Base-by-base conservation (phyloP, 1,140 invertebrate species). In the Helicoverpa zea region DNA sequence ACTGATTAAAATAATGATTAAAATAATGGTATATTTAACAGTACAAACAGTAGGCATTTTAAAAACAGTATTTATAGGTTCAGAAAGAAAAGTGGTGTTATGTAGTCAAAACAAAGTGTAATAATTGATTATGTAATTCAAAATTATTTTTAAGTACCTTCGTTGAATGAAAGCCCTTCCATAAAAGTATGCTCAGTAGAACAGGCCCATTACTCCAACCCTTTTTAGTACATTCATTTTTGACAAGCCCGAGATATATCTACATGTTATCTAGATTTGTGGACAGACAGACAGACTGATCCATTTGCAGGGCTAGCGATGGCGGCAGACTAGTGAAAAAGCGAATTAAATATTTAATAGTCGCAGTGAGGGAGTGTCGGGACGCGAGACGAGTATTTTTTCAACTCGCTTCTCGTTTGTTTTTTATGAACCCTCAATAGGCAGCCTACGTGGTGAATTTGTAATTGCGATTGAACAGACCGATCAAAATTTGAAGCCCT, bases 311-410 rank as follows among this genome's bases (percentile, higher is more conserved):
- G 61, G 79, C 70, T 73, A 43, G 35, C 14, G 63, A 64, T 64
- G 63, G 82, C 61, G 73, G 80, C 78, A 81, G 84, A 82, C 84
- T 82, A 83, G 80, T 80, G 82, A 81, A 82, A 87, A 86, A 88
- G 86, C 83, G 85, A 84, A 92, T 92, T 89, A 90, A 92, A 90
- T 92, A 92, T 92, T 92, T 90, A 89, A 90, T 88, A 83, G 80
- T 68, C 83, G 76, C 80, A 78, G 59, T 58, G 80, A 59, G 75
- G 47, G 80, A 52, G 63, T 13, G 73, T 83, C 76, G 79, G 81
- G 84, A 81, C 79, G 82, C 81, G 74, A 84, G 79, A 81, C 79
- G 64, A 81, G 80, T 64, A 70, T 75, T 80, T 83, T 83, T 85
- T 81, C 14, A 16, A 75, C 18, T 14, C 56, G 29, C 29, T 35